Base-by-base conservation (phyloP, 2,888 invertebrate species). In the Agonopterix arenella region DNA sequence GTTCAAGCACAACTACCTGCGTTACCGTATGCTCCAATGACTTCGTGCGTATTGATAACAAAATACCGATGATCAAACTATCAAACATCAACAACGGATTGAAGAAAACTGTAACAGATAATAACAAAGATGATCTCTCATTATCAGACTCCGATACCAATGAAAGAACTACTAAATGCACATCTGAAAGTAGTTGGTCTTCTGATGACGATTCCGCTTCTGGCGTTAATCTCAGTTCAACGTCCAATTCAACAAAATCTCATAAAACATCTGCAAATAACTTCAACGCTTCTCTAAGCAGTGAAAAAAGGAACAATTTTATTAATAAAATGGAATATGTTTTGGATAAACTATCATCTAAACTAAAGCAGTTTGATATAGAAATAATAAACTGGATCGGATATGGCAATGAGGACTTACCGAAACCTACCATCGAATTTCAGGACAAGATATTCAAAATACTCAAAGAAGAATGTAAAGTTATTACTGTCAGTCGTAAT, bases 31-130 rank as follows among this genome's bases (percentile, higher is more conserved):
- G 56, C 0, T 70, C 75, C 0, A 66, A 63, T 1, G 83, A 84
- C 48, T 66, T 79, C 45, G 67, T 81, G 4, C 59, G 70, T 5
- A 69, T 83, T 10, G 70, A 84, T 50, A 78, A 76, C 0, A 85
- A 80, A 57, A 5, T 84, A 10, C 84, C 84, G 0, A n/a, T 79
- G 0, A 10, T 86, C 0, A 64, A 69, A 57, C 53, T 84, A 2
- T 60, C 58, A 2, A 64, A 73, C 48, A 60, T 76, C 37, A 61
- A 67, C 41, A 38, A 36, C 16, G 46, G 53, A 48, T 5, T 58
- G 4, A 53, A 48, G 38, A 37, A 9, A 28, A 10, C 28, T n/a
- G 36, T 18, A 28, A 10, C 28, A 10, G 36, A 10, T 10, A n/a
- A 10, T 8, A 13, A 18, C 16, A 13, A 44, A 37, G 44, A 44